Evolutionary conservation across 1,140 invertebrate species (phyloP).

Genomic region (Diorhabda sublineata): DNA sequence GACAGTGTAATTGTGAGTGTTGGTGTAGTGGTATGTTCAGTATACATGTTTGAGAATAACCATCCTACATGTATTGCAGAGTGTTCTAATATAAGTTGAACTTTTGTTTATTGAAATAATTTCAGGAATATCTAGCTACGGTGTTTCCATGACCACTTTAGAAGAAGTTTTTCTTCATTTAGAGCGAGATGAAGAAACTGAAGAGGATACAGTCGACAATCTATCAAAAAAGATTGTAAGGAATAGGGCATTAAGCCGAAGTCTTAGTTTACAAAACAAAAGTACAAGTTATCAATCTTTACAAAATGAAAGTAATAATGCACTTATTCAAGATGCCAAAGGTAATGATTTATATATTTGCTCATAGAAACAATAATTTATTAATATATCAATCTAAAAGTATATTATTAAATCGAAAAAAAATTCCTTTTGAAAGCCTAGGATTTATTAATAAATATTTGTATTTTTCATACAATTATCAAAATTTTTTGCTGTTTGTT

Average conservation of each 20-base stretch:
- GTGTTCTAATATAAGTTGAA: too few species aligned
- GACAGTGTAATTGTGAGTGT: too few species aligned
- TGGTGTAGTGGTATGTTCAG: too few species aligned
- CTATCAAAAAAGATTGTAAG: constrained; percentile 68
- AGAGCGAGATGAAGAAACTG: constrained; percentile 65
- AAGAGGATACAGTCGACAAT: constrained; percentile 61
- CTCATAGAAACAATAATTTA: too few species aligned
- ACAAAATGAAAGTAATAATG: constrained; percentile 57
- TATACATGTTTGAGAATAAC: too few species aligned
- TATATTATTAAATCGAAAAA: too few species aligned
- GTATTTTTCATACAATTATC: too few species aligned
- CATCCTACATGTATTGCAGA: too few species aligned
- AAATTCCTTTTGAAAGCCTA: too few species aligned
- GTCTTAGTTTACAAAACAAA: constrained; percentile 66
- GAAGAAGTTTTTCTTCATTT: constrained; percentile 83
- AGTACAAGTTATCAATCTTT: constrained; percentile 68
- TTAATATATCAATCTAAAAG: too few species aligned
- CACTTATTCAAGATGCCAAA: constrained; percentile 29
- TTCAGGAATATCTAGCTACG: constrained; percentile 78
- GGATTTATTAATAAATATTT: too few species aligned
- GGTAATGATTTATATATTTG: constrained; percentile 5
- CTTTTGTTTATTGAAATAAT: neutral
- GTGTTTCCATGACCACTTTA: constrained; percentile 89
- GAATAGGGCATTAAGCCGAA: constrained; percentile 64
- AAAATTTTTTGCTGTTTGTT: too few species aligned